A percentile compares a stretch with the other conserved stretches of the same genome.
These are phyloP conservation scores for Drosophila aldrichi DNA, from an alignment of 2,888 invertebrate genomes.

Conservation along the genomic window DNA sequence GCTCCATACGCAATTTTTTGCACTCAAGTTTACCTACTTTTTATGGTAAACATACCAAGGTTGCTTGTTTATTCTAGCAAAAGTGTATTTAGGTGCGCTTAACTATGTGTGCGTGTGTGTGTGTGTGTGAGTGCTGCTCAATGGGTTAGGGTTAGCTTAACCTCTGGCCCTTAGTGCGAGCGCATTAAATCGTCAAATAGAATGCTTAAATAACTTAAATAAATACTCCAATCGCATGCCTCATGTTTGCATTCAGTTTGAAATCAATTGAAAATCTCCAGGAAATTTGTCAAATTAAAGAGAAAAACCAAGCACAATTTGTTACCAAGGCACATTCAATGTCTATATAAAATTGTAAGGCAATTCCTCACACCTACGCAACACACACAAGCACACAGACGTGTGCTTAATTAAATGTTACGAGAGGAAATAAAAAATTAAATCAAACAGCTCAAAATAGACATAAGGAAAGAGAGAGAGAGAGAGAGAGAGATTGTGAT, in stretches of 20 bases:
- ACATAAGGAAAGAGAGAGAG: neutral
- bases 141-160: conserved; percentile 42
- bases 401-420: conserved; percentile 57
- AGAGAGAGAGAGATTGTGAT: no score
- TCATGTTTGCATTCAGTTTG: conserved; percentile 20
- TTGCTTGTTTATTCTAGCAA: conserved; percentile 82
- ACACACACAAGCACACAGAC: conserved; percentile 1
- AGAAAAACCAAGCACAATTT: conserved; percentile 24
- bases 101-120: conserved; percentile 58
- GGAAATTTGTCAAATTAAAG: neutral
- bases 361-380: neutral
- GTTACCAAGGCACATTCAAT: conserved; percentile 17
- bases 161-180: conserved; percentile 31
- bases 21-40: conserved; percentile 82
- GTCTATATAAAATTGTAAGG: conserved; percentile 5
- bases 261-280: neutral
- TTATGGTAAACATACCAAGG: conserved; percentile 81
- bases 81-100: conserved; percentile 81
- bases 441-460: conserved; percentile 10
- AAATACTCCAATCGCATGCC: conserved; percentile 46
- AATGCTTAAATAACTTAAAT: conserved; percentile 52
- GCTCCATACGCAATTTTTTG: conserved; percentile 73
- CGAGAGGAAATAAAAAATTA: conserved; percentile 11
- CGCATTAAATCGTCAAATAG: conserved; percentile 33
- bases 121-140: conserved; percentile 18